Percentiles rank a stretch among this genome's conserved stretches.
Conservation (phyloP, 2,797 vertebrate genomes). For the Nannoperca australis region DNA sequence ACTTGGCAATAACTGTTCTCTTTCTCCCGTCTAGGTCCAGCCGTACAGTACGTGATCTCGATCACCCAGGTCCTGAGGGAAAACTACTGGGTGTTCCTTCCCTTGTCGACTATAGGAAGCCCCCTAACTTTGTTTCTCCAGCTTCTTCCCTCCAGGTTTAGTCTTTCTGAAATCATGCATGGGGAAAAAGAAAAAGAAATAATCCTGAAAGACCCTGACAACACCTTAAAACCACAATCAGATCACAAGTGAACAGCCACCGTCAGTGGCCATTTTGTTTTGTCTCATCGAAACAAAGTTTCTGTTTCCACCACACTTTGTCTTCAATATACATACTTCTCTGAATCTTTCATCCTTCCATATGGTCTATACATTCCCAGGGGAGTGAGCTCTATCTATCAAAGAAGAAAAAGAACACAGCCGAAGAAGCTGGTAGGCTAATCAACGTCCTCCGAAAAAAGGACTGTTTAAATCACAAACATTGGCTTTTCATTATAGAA, state of each 20-base stretch:
- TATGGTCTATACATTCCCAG: neutral
- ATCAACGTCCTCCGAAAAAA: neutral
- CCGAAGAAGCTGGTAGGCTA: neutral
- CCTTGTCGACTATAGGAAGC: neutral
- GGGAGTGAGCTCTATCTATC: slow-evolving; percentile 2
- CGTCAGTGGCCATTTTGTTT: neutral
- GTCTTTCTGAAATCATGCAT: neutral
- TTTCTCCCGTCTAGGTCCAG: neutral
- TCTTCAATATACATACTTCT: neutral
- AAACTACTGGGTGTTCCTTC: neutral
- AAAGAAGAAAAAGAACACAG: neutral
- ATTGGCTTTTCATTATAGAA: slow-evolving; percentile 13
- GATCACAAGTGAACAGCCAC: neutral
- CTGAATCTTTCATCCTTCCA: slow-evolving; percentile 12
- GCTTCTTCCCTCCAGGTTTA: neutral
- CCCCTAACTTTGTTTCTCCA: neutral
- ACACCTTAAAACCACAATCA: slow-evolving; percentile 1
- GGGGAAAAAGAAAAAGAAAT: neutral
- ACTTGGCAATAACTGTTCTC: neutral
- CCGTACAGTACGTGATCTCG: neutral
- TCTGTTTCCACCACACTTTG: neutral
- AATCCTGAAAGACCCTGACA: neutral
- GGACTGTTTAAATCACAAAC: slow-evolving; percentile 24
- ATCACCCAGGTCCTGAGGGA: neutral
- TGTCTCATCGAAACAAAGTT: neutral